phyloP scores from a whole-genome alignment of 2,888 invertebrate species.

The Ormyrus thymus region DNA sequence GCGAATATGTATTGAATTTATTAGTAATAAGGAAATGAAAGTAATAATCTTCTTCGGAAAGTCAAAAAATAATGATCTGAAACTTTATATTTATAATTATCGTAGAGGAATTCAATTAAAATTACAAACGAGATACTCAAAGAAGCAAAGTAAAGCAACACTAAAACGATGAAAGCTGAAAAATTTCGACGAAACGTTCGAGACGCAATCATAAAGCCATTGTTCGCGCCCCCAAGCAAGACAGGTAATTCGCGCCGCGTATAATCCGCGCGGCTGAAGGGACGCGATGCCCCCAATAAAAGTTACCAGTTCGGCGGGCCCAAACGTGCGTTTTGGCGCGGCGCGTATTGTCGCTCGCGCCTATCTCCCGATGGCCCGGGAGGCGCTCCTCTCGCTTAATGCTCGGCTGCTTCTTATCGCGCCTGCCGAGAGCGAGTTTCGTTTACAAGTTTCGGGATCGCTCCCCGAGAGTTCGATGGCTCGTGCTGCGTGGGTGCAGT shows the following conservation, averaged over 20 bases:
- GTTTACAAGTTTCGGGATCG: constrained; percentile 6
- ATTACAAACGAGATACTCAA: no score
- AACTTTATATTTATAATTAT: no score
- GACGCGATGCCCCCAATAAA: constrained; percentile 71
- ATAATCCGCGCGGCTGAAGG: constrained; percentile 62
- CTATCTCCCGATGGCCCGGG: constrained; percentile 2
- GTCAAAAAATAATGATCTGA: no score
- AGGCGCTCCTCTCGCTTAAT: constrained; percentile 22
- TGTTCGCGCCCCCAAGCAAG: background rate
- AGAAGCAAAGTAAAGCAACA: no score
- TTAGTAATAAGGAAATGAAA: no score
- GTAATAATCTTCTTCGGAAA: no score
- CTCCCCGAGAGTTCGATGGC: constrained; percentile 43
- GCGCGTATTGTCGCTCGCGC: constrained; percentile 56
- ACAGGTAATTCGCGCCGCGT: constrained; percentile 63
- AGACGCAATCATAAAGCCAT: background rate
- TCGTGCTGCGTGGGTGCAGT: background rate
- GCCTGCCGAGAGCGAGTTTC: background rate
- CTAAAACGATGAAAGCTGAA: no score
- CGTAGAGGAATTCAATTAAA: no score
- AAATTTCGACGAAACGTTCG: no score
- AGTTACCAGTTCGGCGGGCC: constrained; percentile 63
- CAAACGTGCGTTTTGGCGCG: constrained; percentile 70
- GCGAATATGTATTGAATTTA: no score
- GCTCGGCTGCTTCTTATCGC: constrained; percentile 58